Evolutionary conservation across 2,888 invertebrate species (phyloP), one percentile per base, ranked within the genome.

Genomic region (Trissolcus japonicus): DNA sequence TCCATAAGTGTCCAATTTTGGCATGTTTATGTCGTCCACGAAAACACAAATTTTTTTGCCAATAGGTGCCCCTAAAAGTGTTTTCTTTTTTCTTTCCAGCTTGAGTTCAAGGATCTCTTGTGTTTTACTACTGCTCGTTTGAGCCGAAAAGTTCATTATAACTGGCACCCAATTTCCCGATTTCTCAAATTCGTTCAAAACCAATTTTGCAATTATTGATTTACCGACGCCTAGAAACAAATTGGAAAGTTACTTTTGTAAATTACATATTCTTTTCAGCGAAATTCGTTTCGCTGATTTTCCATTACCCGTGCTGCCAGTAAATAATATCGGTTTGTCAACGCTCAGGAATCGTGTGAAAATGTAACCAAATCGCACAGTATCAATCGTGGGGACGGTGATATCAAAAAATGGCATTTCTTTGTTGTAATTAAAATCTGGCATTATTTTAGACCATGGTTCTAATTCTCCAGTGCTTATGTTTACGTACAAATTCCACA

Each of bases 1-100:
- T 7, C 97, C 98, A 83, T 97, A 98, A 0, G 93, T 93, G 88
- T 94, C 96, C 83, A 94, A 90, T 85, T 93, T 93, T 0, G 97
- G 97, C 97, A 97, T 97, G 85, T 97, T 97, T 0, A 97, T 94
- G 85, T 97, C 97, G 85, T 97, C 97, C 19, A 97, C 94, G 84
- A 97, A 96, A 67, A 96, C 92, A 2, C 96, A 92, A 0, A 97
- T 92, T 73, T 94, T 93, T 88, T 96, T 96, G 11, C 95, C 95
- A 35, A 93, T 87, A 0, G 97, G 96, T 0, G 96, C 95, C 7
- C 96, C 96, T 48, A 97, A 89, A 6, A 95, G 91, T 25, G 93
- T 94, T 78, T 94, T 94, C 80, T 95, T 95, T 50, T 95, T 93
- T 85, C 94, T 96, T 84, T 97, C 97, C 78, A 98, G 88, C 79